phyloP scores from a whole-genome alignment of 2,888 invertebrate genomes.

The Aphidoletes aphidimyza region DNA sequence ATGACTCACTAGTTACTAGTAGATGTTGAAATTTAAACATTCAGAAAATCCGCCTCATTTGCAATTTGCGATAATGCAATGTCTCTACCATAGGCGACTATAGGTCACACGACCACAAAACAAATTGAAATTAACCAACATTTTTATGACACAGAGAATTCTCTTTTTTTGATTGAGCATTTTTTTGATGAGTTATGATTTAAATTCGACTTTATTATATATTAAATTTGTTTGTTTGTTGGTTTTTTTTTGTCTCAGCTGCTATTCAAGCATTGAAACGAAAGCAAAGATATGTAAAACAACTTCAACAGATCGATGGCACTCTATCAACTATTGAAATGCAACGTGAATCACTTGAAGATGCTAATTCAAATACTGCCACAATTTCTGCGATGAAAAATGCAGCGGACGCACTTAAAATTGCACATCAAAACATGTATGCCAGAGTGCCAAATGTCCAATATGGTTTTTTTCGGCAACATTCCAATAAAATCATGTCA shows the following conservation, averaged over 20 bases:
- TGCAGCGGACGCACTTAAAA: slow-evolving; percentile 94
- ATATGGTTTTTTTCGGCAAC: no score
- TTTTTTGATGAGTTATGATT: no score
- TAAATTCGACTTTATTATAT: no score
- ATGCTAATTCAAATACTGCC: slow-evolving; percentile 97
- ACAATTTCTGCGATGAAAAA: slow-evolving; percentile 96
- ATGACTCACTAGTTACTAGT: no score
- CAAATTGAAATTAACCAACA: no score
- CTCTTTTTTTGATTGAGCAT: no score
- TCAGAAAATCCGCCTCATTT: no score
- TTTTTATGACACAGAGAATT: no score
- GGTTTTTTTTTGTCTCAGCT: slow-evolving; percentile 69
- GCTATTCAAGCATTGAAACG: slow-evolving; percentile 96
- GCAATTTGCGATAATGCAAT: no score
- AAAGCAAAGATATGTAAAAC: slow-evolving; percentile 97
- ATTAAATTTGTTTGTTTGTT: neutral
- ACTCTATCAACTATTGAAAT: slow-evolving; percentile 97
- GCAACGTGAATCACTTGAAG: slow-evolving; percentile 96
- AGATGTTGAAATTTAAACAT: no score
- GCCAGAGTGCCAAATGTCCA: slow-evolving; percentile 60
- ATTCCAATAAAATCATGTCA: slow-evolving; percentile 24
- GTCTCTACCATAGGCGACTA: no score
- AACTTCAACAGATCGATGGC: slow-evolving; percentile 96
- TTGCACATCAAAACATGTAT: slow-evolving; percentile 94
- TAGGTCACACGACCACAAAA: no score